These are phyloP conservation scores for Halichoeres trimaculatus DNA, from an alignment of 2,113 vertebrate species.

Conservation along the genomic window DNA sequence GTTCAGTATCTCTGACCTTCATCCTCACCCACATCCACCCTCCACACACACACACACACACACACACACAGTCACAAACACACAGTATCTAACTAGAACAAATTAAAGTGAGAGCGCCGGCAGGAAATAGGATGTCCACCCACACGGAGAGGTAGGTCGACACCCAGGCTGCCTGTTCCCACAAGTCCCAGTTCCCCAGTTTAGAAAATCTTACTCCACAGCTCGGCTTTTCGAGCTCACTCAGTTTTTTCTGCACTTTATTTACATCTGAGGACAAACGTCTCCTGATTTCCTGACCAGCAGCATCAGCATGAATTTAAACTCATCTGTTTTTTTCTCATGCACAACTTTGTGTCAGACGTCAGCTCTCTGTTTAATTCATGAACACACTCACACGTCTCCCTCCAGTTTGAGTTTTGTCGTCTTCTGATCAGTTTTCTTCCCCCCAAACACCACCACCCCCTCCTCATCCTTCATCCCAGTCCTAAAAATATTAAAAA, in stretches of 20 bases:
- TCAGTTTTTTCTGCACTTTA: no score
- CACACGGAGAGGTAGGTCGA: constrained; percentile 69
- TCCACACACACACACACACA: constrained; percentile 11
- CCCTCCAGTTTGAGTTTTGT: neutral
- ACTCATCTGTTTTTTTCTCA: no score
- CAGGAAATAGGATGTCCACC: constrained; percentile 74
- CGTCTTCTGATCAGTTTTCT: constrained; percentile 19
- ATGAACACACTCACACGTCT: neutral
- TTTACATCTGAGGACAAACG: no score
- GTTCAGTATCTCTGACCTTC: constrained; percentile 34
- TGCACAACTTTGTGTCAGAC: no score
- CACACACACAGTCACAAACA: constrained; percentile 19
- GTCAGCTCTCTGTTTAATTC: no score
- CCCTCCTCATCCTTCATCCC: constrained; percentile 24
- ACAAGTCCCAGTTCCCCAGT: constrained; percentile 66
- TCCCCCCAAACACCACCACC: constrained; percentile 12
- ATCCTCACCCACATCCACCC: constrained; percentile 13
- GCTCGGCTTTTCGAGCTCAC: neutral
- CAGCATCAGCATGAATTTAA: no score
- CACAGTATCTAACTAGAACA: constrained; percentile 43
- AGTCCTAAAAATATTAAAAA: constrained; percentile 36
- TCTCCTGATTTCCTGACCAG: no score
- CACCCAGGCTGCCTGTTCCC: constrained; percentile 70
- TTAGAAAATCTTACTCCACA: constrained; percentile 18
- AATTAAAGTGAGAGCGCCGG: constrained; percentile 47